Base-by-base conservation (phyloP, 2,797 vertebrate species). In the Helicolenus hilgendorfi region DNA sequence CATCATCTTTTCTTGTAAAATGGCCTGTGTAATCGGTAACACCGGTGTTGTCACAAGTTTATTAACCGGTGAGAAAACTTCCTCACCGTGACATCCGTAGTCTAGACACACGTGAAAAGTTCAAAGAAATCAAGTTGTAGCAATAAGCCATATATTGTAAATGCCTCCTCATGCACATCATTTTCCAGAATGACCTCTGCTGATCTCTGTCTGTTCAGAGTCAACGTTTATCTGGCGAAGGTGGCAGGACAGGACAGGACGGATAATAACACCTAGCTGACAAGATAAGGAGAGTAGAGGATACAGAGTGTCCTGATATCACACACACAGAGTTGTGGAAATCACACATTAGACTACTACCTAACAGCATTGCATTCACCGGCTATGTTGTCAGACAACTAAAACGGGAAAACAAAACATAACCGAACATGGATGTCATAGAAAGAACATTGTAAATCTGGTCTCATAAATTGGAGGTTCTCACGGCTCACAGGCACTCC, bases 211-310 rank as follows among this genome's bases (percentile, higher is more conserved):
- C 72, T 77, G 26, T 58, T 72, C 68, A 79, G 49, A 64, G 63
- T 81, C 55, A 49, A 20, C 18, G 1, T 81, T 84, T 85, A 87
- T 90, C 81, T 77, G 68, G 77, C 26, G 26, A 27, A 55, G 65
- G 80, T 79, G 38, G 67, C 79, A 67, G 79, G 35, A 83, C 24
- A 83, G 72, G 15, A 45, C 38, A 15, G 38, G 53, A n/a, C 13
- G 11, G 33, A 64, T 82, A 63, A 84, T 74, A 90, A 85, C 80
- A 79, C 76, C 41, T 1, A 1, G 75, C 78, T 81, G 56, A 35
- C 55, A 78, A 92, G 88, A 92, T 89, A 91, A 88, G 77, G 22
- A 63, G 13, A 58, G 60, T 11, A 67, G 45, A 85, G 63, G 70
- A 83, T 81, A 59, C 63, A 59, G n/a, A 36, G 20, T 55, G 26